A percentile compares a stretch with the other conserved stretches of the same genome.
phyloP scores from a whole-genome alignment of 2,888 invertebrate species.

The Autographa pulchrina region DNA sequence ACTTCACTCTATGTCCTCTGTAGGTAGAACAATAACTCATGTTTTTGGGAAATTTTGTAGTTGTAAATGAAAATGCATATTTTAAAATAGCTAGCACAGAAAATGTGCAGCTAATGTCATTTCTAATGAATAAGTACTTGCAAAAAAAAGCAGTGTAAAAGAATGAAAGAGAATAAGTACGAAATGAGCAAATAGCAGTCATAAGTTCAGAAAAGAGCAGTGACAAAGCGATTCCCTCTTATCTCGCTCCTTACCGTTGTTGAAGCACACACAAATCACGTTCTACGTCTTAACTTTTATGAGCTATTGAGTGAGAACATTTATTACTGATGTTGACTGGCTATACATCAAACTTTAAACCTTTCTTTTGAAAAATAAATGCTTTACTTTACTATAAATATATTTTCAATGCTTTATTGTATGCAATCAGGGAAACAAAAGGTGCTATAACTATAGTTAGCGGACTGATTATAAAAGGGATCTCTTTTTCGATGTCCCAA shows the following conservation, averaged over 20 bases:
- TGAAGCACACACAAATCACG: slow-evolving; percentile 2
- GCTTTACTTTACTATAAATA: not conserved
- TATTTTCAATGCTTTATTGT: not conserved
- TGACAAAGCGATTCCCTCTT: not conserved
- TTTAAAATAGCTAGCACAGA: not conserved
- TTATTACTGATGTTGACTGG: slow-evolving; percentile 1
- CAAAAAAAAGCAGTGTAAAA: too few species aligned
- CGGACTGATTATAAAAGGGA: not conserved
- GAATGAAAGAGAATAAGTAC: not conserved
- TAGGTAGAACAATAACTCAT: not conserved
- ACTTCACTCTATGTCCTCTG: not conserved
- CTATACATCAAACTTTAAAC: not conserved
- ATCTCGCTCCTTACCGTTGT: not conserved
- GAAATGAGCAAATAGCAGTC: not conserved
- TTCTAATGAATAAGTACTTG: too few species aligned
- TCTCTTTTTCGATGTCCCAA: not conserved
- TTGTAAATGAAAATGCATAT: not conserved
- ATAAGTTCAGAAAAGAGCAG: not conserved
- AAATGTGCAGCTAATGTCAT: not conserved
- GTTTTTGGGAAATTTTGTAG: not conserved
- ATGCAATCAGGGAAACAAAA: not conserved
- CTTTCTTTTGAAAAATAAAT: not conserved
- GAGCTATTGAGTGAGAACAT: slow-evolving; percentile 1
- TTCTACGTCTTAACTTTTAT: slow-evolving; percentile 4
- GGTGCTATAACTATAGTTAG: not conserved